Percentiles rank a stretch among this genome's conserved stretches.
Conservation (phyloP, 2,113 vertebrate genomes). For the Phycodurus eques region DNA sequence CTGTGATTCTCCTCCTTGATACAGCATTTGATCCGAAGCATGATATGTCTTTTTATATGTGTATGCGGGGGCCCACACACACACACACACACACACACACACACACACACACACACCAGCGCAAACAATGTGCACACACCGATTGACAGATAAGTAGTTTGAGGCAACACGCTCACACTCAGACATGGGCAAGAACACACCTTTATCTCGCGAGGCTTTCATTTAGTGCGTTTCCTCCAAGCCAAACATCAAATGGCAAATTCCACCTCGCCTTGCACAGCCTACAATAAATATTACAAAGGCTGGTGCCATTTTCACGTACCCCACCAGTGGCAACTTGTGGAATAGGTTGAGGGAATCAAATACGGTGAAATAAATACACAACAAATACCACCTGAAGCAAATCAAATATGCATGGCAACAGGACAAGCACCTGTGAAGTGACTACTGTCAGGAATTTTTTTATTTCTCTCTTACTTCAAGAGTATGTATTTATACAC, state of each 20-base stretch:
- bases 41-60: slow-evolving; percentile 69
- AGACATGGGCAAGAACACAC: slow-evolving; percentile 54
- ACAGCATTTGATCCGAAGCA: slow-evolving; percentile 69
- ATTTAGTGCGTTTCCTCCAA: slow-evolving; percentile 59
- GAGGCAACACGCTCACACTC: slow-evolving; percentile 32
- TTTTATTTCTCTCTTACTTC: slow-evolving; percentile 34
- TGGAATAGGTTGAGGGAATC: slow-evolving; percentile 57
- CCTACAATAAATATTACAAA: slow-evolving; percentile 54
- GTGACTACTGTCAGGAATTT: slow-evolving; percentile 61
- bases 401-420: slow-evolving; percentile 66
- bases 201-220: slow-evolving; percentile 54
- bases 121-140: slow-evolving; percentile 40
- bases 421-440: slow-evolving; percentile 43
- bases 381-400: slow-evolving; percentile 60
- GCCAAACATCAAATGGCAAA: slow-evolving; percentile 61
- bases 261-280: slow-evolving; percentile 52
- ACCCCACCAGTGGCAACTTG: slow-evolving; percentile 57
- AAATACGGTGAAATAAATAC: slow-evolving; percentile 62
- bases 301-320: slow-evolving; percentile 49
- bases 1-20: slow-evolving; percentile 70
- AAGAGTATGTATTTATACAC: slow-evolving; percentile 3
- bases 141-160: slow-evolving; percentile 64
- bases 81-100: background rate
- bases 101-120: slow-evolving; percentile 21
- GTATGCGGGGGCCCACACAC: slow-evolving; percentile 26